Evolutionary conservation across 2,113 vertebrate species (phyloP).

Genomic region (Phycodurus eques): DNA sequence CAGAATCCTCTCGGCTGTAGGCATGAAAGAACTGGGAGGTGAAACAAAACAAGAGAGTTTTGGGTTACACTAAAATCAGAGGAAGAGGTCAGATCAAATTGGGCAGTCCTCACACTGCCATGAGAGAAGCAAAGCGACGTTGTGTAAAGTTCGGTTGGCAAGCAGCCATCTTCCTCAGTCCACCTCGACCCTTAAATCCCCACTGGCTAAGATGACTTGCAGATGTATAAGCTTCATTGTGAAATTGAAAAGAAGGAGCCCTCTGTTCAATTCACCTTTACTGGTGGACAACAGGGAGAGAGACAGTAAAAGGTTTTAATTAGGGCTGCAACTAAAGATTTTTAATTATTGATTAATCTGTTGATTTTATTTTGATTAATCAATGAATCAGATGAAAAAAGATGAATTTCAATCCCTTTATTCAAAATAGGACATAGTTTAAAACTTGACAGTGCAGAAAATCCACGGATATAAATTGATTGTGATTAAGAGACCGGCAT

Average conservation of each 20-base stretch:
- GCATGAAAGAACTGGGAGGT: conserved; percentile 83
- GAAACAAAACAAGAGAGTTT: conserved; percentile 18
- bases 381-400: no score
- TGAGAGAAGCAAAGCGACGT: conserved; percentile 27
- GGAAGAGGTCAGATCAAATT: conserved; percentile 20
- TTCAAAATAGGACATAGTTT: no score
- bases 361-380: no score
- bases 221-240: conserved; percentile 55
- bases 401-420: no score
- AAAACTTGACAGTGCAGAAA: no score
- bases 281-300: conserved; percentile 7
- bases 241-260: conserved; percentile 44
- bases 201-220: conserved; percentile 54
- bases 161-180: conserved; percentile 13
- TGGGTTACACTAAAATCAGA: background rate
- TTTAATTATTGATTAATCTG: no score
- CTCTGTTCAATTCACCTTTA: conserved; percentile 42
- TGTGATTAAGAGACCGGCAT: no score
- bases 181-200: conserved; percentile 40
- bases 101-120: conserved; percentile 18
- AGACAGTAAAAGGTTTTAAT: background rate
- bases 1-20: conserved; percentile 68
- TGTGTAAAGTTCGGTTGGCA: conserved; percentile 25
- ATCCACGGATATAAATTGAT: no score
- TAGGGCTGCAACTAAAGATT: no score